These are phyloP conservation scores for Epizoanthus ramosus DNA, from an alignment of 92 coral and sea anemone genomes.

Conservation along the genomic window DNA sequence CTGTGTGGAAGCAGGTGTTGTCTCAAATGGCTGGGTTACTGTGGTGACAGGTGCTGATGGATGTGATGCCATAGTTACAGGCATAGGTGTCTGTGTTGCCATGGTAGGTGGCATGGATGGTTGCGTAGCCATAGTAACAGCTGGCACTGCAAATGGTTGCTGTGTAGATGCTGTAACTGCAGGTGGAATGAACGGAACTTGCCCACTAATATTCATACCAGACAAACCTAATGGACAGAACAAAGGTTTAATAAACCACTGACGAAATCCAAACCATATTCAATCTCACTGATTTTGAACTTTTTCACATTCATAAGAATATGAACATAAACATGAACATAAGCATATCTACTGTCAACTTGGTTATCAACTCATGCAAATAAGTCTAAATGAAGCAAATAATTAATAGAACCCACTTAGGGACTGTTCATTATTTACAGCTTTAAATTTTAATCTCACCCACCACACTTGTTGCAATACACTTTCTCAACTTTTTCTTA, in stretches of 20 bases:
- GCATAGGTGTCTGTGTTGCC: conserved; percentile 24
- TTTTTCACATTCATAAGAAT: no score
- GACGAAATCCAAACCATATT: background rate
- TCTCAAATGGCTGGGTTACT: background rate
- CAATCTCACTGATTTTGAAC: no score
- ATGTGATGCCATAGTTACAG: conserved; percentile 5
- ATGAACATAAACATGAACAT: no score
- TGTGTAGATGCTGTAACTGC: conserved; percentile 23
- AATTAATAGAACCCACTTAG: no score
- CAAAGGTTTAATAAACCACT: background rate
- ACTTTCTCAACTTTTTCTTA: no score
- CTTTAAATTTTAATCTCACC: no score
- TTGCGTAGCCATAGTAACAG: conserved; percentile 22
- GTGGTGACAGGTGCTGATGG: background rate
- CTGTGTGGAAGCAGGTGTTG: conserved; percentile 1
- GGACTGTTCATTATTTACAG: no score
- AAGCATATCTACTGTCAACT: no score
- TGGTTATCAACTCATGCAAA: no score
- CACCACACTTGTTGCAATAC: no score
- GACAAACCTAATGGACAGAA: conserved; percentile 8
- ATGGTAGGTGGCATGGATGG: conserved; percentile 18
- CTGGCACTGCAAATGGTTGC: conserved; percentile 29
- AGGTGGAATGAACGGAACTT: conserved; percentile 24
- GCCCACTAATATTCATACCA: conserved; percentile 33
- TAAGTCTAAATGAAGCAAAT: no score